Base-by-base conservation (phyloP, 2,797 vertebrate genomes). In the Sphenopsis melanotis region DNA sequence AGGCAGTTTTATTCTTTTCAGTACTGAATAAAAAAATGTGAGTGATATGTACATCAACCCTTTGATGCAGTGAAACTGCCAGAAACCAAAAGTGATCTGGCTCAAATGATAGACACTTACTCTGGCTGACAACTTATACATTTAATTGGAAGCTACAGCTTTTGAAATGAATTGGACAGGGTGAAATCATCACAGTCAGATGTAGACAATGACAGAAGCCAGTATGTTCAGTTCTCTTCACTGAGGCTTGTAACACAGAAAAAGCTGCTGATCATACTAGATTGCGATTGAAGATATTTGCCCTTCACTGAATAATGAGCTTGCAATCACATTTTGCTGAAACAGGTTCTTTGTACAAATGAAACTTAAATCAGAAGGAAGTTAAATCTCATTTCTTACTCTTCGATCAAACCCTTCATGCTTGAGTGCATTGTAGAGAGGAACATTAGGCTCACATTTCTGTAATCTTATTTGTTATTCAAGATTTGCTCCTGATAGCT, bases 101-200 rank as follows among this genome's bases (percentile, higher is more conserved):
- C 84, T 97, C 92, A 93, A 94, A 97, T 94, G 97, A 96, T 96
- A 97, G 97, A 96, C 94, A 92, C 96, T 97, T 97, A 96, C 96
- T 95, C 93, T 95, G 93, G 94, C 95, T 97, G 97, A 97, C 97
- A 97, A 97, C 87, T 94, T 97, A 94, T 95, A 96, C 96, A 96
- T 93, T 94, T 97, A 98, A 96, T 97, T 97, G 96, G 87, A 94
- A 97, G 95, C 96, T 97, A 63, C 94, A 96, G 94, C 88, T 96
- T 97, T 97, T 93, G 96, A 97, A 97, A 93, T 95, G 96, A 97
- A 94, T 97, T 86, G 83, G 95, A 96, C 96, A 96, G 96, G 97
- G 96, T 97, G 93, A 93, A 96, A 96, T 97, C 97, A 96, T 97
- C 96, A 94, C 92, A 95, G 91, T 96, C 94, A 97, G 96, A 98